These are phyloP conservation scores for Fukomys damarensis DNA, from an alignment of 2,113 vertebrate genomes.

Conservation along the genomic window DNA sequence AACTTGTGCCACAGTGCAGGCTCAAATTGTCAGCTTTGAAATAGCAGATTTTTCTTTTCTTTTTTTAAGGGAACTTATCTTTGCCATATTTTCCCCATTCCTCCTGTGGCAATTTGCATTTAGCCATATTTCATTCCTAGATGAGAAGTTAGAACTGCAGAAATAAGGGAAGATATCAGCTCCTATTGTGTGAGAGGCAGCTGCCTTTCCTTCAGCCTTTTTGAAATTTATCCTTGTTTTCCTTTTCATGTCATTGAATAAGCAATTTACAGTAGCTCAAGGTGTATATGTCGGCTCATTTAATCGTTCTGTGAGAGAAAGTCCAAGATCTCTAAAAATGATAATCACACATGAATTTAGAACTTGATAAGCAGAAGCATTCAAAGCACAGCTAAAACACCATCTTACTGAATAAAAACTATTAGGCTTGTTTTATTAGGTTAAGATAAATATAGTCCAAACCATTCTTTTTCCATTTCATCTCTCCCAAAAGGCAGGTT, in stretches of 20 bases:
- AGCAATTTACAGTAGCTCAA: constrained; percentile 53
- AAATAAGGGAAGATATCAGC: constrained; percentile 45
- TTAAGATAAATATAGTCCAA: constrained; percentile 74
- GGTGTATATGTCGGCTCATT: neutral
- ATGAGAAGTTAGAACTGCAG: constrained; percentile 64
- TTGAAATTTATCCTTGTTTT: neutral
- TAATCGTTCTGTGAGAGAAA: constrained; percentile 56
- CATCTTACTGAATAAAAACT: constrained; percentile 72
- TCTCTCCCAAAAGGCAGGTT: constrained; percentile 71
- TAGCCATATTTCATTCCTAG: constrained; percentile 46
- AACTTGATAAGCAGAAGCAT: constrained; percentile 51
- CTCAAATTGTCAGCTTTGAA: neutral
- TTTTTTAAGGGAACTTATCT: neutral
- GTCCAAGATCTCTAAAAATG: constrained; percentile 56
- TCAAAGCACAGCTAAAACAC: constrained; percentile 60
- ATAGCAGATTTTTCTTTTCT: neutral
- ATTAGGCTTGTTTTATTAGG: constrained; percentile 63
- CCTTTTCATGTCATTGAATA: constrained; percentile 35
- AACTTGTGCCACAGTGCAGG: neutral
- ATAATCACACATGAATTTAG: constrained; percentile 57
- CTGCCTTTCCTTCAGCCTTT: neutral
- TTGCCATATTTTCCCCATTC: neutral
- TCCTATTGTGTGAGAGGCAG: neutral
- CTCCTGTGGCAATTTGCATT: constrained; percentile 26
- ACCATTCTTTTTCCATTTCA: constrained; percentile 58